Base-by-base conservation (phyloP, 2,888 invertebrate genomes). In the Drosophila rubida region DNA sequence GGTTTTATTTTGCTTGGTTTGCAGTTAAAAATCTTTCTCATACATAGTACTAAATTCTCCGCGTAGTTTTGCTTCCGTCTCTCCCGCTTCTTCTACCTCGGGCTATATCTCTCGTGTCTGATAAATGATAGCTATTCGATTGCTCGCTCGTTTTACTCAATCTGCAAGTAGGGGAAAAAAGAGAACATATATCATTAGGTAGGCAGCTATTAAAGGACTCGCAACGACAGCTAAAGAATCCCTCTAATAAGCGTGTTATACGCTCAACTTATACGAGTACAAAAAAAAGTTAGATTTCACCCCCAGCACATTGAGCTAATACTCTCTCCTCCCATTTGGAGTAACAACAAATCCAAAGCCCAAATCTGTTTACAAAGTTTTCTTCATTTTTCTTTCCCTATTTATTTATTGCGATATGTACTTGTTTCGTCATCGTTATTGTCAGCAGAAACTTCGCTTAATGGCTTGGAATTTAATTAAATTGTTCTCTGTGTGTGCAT, bases 81-180 rank as follows among this genome's bases (percentile, higher is more conserved):
- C 55, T 48, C 49, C 54, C 61, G 49, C 46, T 53, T 45, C 42
- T 63, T 61, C 9, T 49, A 65, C 39, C 48, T 58, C 66, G 54
- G 51, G 32, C 30, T 45, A 45, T 42, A 11, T 32, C 1, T 46
- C 14, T 37, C 42, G 58, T 57, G 23, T 65, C 55, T 70, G 83
- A 68, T 88, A 86, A 83, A 77, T 83, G 71, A 82, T 85, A 84
- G 85, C 90, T 88, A 77, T 89, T 90, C 88, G 89, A 89, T 90
- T 89, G 89, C 89, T 90, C 76, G 71, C 82, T 81, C 84, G 83
- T 77, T 85, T 84, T 74, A 80, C 80, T 87, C 88, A 90, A 90
- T 89, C 90, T 90, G 84, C 1, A 87, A 89, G 19, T 19, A 16
- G 22, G 7, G 32, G 16, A 50, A 2, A 19, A 13, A 30, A 41